phyloP scores from a whole-genome alignment of 2,888 invertebrate species.

The Tryphoninae sp. region DNA sequence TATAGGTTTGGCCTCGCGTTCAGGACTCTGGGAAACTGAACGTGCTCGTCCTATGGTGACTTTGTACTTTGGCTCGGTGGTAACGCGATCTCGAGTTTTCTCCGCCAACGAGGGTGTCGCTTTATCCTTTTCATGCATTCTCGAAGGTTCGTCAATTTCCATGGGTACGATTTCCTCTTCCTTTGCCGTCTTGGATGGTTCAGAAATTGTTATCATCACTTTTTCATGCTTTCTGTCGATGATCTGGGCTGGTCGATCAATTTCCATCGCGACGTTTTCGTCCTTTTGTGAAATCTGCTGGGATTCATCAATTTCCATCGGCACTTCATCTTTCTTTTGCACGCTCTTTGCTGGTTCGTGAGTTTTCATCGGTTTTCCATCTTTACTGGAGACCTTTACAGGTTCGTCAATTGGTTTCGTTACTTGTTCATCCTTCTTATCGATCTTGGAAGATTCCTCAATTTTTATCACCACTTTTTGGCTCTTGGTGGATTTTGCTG shows the following conservation, averaged over 20 bases:
- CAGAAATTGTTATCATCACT: constrained; percentile 2
- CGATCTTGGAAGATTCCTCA: no score
- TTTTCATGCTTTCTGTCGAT: not conserved
- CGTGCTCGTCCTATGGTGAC: constrained; percentile 85
- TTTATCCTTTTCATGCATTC: constrained; percentile 74
- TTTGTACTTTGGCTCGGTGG: constrained; percentile 86
- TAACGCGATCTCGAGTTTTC: constrained; percentile 83
- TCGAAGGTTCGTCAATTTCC: constrained; percentile 37
- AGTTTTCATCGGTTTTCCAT: no score
- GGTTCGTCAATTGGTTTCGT: no score
- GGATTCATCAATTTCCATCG: no score
- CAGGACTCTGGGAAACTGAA: constrained; percentile 83
- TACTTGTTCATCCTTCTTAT: no score
- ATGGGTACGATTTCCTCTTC: constrained; percentile 13
- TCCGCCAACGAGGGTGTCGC: constrained; percentile 83
- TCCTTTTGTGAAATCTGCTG: not conserved
- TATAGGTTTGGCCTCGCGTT: constrained; percentile 86
- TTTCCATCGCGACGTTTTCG: not conserved
- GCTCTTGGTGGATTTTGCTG: no score
- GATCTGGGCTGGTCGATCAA: not conserved
- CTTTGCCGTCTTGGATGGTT: not conserved
- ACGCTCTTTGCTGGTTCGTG: no score
- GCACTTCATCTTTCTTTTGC: no score
- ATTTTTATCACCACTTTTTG: no score
- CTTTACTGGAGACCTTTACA: no score